Evolutionary conservation across 2,797 vertebrate genomes (phyloP).

Genomic region (Typhlichthys eigenmanni): DNA sequence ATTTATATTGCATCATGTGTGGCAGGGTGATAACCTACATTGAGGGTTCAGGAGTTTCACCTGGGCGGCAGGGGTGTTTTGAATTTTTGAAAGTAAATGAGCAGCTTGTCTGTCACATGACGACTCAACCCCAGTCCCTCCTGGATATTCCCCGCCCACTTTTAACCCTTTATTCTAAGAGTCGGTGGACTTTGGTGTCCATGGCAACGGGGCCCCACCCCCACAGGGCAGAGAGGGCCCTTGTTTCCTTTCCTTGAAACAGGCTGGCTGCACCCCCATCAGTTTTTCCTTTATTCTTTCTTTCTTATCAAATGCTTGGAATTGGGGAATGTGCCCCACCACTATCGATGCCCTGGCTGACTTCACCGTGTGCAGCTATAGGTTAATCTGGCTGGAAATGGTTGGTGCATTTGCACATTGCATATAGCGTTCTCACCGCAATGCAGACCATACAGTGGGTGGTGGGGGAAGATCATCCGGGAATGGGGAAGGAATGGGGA

Average conservation of each 20-base stretch:
- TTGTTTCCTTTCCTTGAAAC: constrained; percentile 75
- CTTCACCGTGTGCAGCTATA: constrained; percentile 67
- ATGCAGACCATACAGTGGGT: constrained; percentile 57
- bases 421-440: constrained; percentile 69
- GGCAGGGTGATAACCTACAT: background rate
- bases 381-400: constrained; percentile 74
- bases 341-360: constrained; percentile 54
- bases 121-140: constrained; percentile 53
- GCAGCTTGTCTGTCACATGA: constrained; percentile 71
- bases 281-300: background rate
- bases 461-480: constrained; percentile 51
- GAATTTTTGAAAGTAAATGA: constrained; percentile 65
- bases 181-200: constrained; percentile 77
- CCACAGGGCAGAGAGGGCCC: constrained; percentile 74
- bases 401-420: constrained; percentile 72
- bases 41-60: constrained; percentile 1
- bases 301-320: constrained; percentile 59
- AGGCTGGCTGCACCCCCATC: constrained; percentile 35
- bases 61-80: background rate
- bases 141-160: constrained; percentile 50
- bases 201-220: constrained; percentile 79
- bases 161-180: constrained; percentile 73
- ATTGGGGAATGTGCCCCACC: constrained; percentile 62
- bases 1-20: background rate
- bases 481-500: constrained; percentile 68